Conservation (phyloP, 2,797 vertebrate genomes). For the Streptopelia turtur region DNA sequence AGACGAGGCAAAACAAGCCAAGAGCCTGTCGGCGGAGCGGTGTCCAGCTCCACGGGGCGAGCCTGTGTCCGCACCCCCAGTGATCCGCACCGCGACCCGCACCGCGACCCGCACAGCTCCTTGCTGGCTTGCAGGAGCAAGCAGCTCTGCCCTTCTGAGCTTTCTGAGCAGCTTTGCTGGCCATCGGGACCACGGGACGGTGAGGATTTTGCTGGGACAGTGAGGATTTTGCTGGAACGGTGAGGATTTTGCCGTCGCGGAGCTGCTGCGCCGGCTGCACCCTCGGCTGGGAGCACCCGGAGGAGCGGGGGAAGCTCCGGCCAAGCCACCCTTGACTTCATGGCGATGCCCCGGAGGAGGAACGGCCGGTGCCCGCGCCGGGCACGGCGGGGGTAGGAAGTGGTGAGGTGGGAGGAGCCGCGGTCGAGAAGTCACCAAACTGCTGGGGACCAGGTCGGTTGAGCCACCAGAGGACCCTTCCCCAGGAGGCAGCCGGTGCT, state of each 20-base stretch:
- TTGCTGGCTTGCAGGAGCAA: neutral
- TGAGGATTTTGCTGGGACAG: neutral
- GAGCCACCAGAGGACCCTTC: neutral
- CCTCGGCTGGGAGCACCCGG: fast-evolving
- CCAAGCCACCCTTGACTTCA: neutral
- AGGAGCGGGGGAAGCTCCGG: neutral
- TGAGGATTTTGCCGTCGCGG: neutral
- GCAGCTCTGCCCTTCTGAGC: neutral
- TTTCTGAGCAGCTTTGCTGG: neutral
- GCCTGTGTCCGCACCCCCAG: neutral
- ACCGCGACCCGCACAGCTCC: neutral
- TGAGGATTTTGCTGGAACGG: neutral
- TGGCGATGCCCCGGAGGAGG: neutral
- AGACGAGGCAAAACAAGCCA: constrained; percentile 56
- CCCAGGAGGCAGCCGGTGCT: neutral
- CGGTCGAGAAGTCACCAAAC: neutral
- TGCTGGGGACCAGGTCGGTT: neutral
- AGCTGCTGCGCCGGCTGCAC: fast-evolving
- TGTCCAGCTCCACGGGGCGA: neutral
- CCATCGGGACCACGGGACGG: fast-evolving
- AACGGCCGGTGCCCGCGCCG: neutral
- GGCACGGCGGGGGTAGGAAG: constrained; percentile 67
- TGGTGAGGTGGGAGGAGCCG: constrained; percentile 70
- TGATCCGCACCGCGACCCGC: no score
- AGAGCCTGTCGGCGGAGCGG: neutral